Evolutionary conservation across 2,797 vertebrate genomes (phyloP).

Genomic region (Benthosema pterotum): DNA sequence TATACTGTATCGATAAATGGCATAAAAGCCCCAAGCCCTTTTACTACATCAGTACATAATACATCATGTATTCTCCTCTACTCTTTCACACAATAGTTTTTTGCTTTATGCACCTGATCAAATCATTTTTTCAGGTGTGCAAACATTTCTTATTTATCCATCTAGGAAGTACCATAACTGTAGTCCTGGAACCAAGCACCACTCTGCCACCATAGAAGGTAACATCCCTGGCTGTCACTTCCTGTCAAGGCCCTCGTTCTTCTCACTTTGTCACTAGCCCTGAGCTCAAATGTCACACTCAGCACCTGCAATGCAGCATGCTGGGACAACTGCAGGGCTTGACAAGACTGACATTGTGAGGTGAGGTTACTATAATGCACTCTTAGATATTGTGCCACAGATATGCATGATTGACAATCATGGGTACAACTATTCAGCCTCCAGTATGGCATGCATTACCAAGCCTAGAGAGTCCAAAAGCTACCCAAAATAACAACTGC

Average conservation of each 20-base stretch:
- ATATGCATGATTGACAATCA: slow-evolving; percentile 25
- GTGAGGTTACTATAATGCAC: slow-evolving; percentile 30
- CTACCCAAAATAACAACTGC: slow-evolving; percentile 30
- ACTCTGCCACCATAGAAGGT: slow-evolving; percentile 37
- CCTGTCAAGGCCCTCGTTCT: slow-evolving; percentile 53
- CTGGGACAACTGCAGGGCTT: slow-evolving; percentile 51
- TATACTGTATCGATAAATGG: too few relatives aligned
- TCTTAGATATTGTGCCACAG: slow-evolving; percentile 35
- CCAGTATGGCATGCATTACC: slow-evolving; percentile 22
- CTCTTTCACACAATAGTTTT: too few relatives aligned
- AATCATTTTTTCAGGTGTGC: too few relatives aligned
- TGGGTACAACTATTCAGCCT: slow-evolving; percentile 18
- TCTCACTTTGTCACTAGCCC: slow-evolving; percentile 50
- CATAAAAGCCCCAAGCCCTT: too few relatives aligned
- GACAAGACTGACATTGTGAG: slow-evolving; percentile 45
- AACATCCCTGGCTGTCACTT: slow-evolving; percentile 58
- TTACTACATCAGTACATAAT: too few relatives aligned
- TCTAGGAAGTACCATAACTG: not conserved
- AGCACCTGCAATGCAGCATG: slow-evolving; percentile 78
- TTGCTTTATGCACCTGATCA: too few relatives aligned
- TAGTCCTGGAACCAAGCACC: slow-evolving; percentile 30
- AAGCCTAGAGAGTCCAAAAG: slow-evolving; percentile 41
- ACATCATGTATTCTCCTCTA: too few relatives aligned
- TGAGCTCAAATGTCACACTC: slow-evolving; percentile 67
- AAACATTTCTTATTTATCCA: not conserved